A percentile compares a stretch with the other conserved stretches of the same genome.
Evolutionary conservation across 2,797 vertebrate genomes (phyloP).

Genomic region (Cynodonichthys magdalenae): DNA sequence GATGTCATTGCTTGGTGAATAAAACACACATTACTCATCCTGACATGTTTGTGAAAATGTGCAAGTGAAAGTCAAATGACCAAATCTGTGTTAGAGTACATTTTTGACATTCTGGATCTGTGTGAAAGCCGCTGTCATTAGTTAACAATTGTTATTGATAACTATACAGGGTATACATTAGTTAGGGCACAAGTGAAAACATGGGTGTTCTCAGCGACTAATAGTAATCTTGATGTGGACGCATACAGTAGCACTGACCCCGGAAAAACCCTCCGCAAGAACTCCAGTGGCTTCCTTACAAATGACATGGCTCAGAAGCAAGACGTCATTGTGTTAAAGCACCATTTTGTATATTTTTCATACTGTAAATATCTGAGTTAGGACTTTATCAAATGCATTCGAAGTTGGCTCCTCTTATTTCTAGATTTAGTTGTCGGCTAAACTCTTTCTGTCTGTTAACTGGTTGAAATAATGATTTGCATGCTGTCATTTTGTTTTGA

Average conservation of each 20-base stretch:
- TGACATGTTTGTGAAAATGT: conserved; percentile 76
- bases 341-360: conserved; percentile 80
- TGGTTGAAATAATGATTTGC: conserved; percentile 82
- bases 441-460: conserved; percentile 76
- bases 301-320: conserved; percentile 45
- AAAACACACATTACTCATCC: conserved; percentile 61
- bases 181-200: conserved; percentile 62
- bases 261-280: conserved; percentile 35
- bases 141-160: conserved; percentile 51
- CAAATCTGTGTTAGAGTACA: conserved; percentile 69
- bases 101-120: conserved; percentile 60
- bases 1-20: conserved; percentile 64
- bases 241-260: conserved; percentile 29
- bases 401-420: conserved; percentile 73
- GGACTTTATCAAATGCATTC: conserved; percentile 64
- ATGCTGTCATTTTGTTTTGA: conserved; percentile 78
- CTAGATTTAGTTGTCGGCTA: conserved; percentile 77
- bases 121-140: conserved; percentile 53
- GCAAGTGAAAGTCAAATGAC: conserved; percentile 70
- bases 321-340: conserved; percentile 73
- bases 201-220: conserved; percentile 46
- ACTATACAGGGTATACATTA: conserved; percentile 72
- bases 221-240: conserved; percentile 53
- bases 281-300: conserved; percentile 43
- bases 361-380: conserved; percentile 79